These are phyloP conservation scores for Merluccius polli DNA, from an alignment of 2,797 vertebrate species.

Conservation along the genomic window DNA sequence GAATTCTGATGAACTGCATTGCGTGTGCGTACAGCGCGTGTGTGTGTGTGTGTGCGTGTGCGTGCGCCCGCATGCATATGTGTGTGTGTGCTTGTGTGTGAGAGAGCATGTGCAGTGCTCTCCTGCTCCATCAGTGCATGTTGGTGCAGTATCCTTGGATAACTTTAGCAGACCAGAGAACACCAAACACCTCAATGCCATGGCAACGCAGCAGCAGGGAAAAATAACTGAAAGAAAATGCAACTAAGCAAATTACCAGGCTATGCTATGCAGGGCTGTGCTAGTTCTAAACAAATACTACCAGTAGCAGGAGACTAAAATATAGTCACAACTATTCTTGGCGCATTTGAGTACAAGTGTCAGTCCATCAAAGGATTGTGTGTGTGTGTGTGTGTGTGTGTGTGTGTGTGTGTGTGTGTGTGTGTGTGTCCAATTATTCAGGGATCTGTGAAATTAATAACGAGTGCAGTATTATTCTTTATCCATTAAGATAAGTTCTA, in stretches of 20 bases:
- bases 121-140: conserved; percentile 25
- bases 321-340: neutral
- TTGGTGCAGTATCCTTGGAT: conserved; percentile 21
- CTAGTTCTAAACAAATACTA: neutral
- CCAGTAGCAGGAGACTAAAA: too few species aligned
- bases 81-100: neutral
- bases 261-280: neutral
- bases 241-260: neutral
- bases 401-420: too few species aligned
- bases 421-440: too few species aligned
- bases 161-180: conserved; percentile 21
- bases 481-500: too few species aligned
- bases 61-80: conserved; percentile 7
- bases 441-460: too few species aligned
- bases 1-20: conserved; percentile 48
- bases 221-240: conserved; percentile 4
- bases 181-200: conserved; percentile 18
- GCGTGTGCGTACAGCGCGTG: conserved; percentile 11
- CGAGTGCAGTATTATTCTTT: too few species aligned
- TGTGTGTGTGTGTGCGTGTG: conserved; percentile 28
- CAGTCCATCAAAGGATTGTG: neutral
- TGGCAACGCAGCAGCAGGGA: conserved; percentile 11
- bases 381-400: neutral
- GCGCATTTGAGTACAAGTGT: neutral
- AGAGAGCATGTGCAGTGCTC: neutral